Conservation (phyloP, 2,888 invertebrate genomes). For the Odontothrips loti region DNA sequence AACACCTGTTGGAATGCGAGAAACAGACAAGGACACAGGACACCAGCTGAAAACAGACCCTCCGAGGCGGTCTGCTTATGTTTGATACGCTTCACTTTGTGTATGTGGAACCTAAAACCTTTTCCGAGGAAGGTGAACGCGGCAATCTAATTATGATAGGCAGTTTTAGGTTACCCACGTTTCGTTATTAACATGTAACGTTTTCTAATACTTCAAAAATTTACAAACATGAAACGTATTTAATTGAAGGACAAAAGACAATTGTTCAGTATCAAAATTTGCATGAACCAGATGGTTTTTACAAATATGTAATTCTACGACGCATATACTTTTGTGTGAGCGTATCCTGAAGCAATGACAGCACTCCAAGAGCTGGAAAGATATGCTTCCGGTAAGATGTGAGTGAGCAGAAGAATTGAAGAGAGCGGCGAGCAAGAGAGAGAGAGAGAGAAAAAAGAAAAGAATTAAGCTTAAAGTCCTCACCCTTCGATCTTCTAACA, state of each 20-base stretch:
- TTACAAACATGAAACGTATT: neutral
- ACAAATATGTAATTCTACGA: neutral
- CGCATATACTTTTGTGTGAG: neutral
- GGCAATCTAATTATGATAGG: too few species aligned
- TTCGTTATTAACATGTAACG: too few species aligned
- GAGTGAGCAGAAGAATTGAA: conserved; percentile 28
- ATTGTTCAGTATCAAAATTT: too few species aligned
- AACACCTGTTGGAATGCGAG: neutral
- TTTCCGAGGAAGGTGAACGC: too few species aligned
- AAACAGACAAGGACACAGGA: neutral
- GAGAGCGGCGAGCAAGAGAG: conserved; percentile 33
- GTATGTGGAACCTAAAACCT: too few species aligned
- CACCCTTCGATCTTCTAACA: conserved; percentile 92
- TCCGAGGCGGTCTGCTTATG: neutral
- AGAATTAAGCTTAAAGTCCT: conserved; percentile 43
- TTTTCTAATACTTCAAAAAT: too few species aligned
- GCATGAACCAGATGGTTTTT: too few species aligned
- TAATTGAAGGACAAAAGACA: neutral
- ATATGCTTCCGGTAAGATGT: conserved; percentile 22
- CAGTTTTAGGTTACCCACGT: too few species aligned
- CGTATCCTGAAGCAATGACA: conserved; percentile 15
- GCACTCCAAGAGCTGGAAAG: conserved; percentile 12
- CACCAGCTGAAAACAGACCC: neutral
- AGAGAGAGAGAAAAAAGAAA: conserved; percentile 32
- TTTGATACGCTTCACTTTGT: neutral